phyloP scores from a whole-genome alignment of 1,140 invertebrate genomes.

The Ceratoteleas bidentatus region DNA sequence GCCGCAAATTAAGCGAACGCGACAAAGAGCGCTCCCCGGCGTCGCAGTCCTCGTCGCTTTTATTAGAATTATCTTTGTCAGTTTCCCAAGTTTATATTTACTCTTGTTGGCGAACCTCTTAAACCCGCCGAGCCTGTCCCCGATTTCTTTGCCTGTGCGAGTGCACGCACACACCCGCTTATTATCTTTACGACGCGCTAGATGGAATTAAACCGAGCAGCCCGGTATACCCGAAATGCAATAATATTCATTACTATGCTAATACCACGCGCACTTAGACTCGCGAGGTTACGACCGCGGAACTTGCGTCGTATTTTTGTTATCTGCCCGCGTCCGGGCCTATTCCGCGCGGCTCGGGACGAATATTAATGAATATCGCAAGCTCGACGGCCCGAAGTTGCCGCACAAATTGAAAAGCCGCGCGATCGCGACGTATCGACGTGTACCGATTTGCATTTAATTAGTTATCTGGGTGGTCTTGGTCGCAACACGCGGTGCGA shows the following conservation, averaged over 20 bases:
- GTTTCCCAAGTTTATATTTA: conserved; percentile 82
- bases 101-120: conserved; percentile 79
- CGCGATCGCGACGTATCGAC: too few species aligned
- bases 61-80: conserved; percentile 83
- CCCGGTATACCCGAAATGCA: conserved; percentile 78
- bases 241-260: conserved; percentile 83
- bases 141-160: conserved; percentile 63
- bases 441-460: too few species aligned
- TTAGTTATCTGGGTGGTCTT: too few species aligned
- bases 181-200: conserved; percentile 82
- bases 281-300: conserved; percentile 75
- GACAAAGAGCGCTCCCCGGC: conserved; percentile 71
- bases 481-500: too few species aligned
- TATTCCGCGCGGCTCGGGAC: conserved; percentile 63
- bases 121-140: conserved; percentile 71
- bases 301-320: conserved; percentile 81
- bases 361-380: conserved; percentile 66
- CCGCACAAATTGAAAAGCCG: too few species aligned
- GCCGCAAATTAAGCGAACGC: conserved; percentile 79
- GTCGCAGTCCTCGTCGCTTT: conserved; percentile 77
- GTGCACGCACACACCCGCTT: conserved; percentile 72
- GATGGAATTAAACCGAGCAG: conserved; percentile 82
- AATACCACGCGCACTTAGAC: conserved; percentile 76
- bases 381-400: too few species aligned
- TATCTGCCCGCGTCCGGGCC: conserved; percentile 76